Percentiles rank a stretch among this genome's conserved stretches.
Evolutionary conservation across 2,113 vertebrate genomes (phyloP).

Genomic region (Mixornis gularis): DNA sequence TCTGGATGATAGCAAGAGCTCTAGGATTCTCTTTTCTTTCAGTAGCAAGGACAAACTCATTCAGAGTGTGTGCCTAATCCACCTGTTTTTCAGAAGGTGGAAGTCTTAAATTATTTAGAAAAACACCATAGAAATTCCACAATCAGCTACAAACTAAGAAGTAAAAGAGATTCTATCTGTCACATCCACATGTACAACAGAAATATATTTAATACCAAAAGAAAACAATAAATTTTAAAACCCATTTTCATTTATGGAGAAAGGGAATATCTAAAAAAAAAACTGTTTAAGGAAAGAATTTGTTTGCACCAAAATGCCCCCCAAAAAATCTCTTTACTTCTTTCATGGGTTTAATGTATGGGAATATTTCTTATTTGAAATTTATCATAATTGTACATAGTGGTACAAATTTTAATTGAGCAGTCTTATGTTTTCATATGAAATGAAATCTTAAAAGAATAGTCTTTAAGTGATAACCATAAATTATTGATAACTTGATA

Average conservation of each 20-base stretch:
- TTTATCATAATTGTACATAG: background rate
- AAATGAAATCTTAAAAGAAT: background rate
- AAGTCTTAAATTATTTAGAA: background rate
- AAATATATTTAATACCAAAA: background rate
- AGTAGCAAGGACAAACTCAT: background rate
- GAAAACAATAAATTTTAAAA: background rate
- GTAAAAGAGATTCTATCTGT: background rate
- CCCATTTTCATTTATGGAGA: fast-evolving
- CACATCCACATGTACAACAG: background rate
- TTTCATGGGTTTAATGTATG: background rate
- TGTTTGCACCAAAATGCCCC: fast-evolving
- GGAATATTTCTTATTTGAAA: background rate
- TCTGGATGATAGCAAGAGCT: background rate
- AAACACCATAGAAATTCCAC: background rate
- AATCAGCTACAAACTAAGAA: background rate
- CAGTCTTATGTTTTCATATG: background rate
- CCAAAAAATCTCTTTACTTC: fast-evolving
- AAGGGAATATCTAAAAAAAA: background rate
- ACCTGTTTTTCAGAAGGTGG: background rate
- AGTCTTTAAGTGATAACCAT: too few relatives aligned
- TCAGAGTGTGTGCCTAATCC: background rate
- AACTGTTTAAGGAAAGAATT: background rate
- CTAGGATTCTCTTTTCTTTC: background rate
- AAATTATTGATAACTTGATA: too few relatives aligned
- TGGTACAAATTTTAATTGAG: background rate